Base-by-base conservation (phyloP, 1,140 invertebrate genomes). In the Tribolium madens region DNA sequence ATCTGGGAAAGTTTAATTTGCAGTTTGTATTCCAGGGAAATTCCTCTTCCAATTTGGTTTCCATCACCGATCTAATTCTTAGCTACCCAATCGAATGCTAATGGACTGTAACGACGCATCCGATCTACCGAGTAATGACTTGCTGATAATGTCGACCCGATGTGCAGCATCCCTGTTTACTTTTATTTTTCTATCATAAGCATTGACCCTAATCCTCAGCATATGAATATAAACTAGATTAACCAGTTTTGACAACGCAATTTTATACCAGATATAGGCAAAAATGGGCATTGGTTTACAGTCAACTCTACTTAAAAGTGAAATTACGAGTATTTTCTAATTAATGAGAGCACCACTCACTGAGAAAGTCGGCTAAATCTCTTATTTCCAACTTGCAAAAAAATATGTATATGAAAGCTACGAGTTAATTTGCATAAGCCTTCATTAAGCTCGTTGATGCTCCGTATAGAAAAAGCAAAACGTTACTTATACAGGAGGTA, bases 21-120 rank as follows among this genome's bases (percentile, higher is more conserved):
- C 69, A 71, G 42, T 52, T 71, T 52, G 47, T 71, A 52, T 52
- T 71, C 42, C 42, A 13, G 17, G 69, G 47, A 36, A 64, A 64
- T 64, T 64, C 26, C 57, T 64, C 47, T 71, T 71, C 69, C 69
- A 71, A 71, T 71, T 71, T 71, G 69, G 47, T 48, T 52, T 71
- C 69, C 42, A 71, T 71, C 69, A 52, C 69, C 69, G 17, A 52
- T 71, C 69, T 71, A 71, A 71, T 71, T 71, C 69, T 71, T 71
- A 71, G 42, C 47, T 26, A 18, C 42, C 69, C 69, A 52, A 71
- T 52, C 47, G 69, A 71, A 71, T 71, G 47, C 69, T 71, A 71
- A 71, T 64, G 57, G 57, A 64, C 21, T 64, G 57, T 64, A 64
- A 64, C 57, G 57, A 64, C 57, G 57, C 57, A 64, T 64, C 57